A percentile compares a stretch with the other conserved stretches of the same genome.
Evolutionary conservation across 2,797 vertebrate genomes (phyloP).

Genomic region (Tragopan temminckii): DNA sequence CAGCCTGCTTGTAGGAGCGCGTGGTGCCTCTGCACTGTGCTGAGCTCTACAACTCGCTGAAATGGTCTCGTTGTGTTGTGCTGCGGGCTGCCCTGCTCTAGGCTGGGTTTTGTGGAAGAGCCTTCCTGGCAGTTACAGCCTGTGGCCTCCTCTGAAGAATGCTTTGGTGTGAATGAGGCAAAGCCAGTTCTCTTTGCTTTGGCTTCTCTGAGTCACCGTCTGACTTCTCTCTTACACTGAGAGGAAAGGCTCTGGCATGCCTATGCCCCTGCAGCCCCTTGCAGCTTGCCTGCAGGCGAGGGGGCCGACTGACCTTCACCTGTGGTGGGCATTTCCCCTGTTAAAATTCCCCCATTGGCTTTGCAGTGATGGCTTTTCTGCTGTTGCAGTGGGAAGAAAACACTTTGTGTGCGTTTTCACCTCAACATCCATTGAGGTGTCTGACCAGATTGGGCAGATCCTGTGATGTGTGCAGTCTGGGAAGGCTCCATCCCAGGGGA

Average conservation of each 20-base stretch:
- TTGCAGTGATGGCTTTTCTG: too few species aligned
- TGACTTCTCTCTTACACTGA: too few species aligned
- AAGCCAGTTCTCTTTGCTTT: neutral
- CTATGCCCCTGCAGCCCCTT: too few species aligned
- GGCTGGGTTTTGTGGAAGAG: neutral
- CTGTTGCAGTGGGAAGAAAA: neutral
- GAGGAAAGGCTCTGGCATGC: neutral
- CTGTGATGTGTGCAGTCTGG: accelerated
- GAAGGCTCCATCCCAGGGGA: neutral
- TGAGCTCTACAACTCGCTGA: too few species aligned
- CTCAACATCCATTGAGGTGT: too few species aligned
- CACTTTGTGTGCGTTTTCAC: neutral
- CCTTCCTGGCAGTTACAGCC: neutral
- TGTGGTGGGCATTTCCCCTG: accelerated
- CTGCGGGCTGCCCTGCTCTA: accelerated
- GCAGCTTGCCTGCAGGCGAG: neutral
- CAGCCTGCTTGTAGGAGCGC: too few species aligned
- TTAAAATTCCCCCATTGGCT: neutral
- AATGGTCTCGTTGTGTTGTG: neutral
- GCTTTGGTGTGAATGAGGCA: neutral
- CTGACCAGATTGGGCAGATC: neutral
- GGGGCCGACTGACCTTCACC: neutral
- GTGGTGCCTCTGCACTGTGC: accelerated
- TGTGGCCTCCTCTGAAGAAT: neutral
- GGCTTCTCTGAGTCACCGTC: neutral